phyloP scores from a whole-genome alignment of 30 jellyfish, hydroid and myxozoan genomes.

The Aurelia sp. region DNA sequence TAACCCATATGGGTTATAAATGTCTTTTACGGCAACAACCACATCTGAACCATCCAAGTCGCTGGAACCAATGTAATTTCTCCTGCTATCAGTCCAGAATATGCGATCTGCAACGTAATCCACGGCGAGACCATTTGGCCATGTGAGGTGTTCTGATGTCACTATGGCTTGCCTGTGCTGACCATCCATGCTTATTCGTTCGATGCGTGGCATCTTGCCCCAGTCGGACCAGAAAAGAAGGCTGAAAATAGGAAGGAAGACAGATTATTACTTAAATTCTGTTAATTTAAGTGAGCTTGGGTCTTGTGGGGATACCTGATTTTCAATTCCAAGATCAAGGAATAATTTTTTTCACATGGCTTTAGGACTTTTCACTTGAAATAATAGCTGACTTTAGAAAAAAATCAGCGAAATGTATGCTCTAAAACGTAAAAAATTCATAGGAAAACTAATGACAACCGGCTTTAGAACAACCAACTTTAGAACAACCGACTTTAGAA shows the following conservation, averaged over 20 bases:
- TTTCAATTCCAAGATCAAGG: too few species aligned
- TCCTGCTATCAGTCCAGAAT: constrained; percentile 82
- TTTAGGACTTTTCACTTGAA: too few species aligned
- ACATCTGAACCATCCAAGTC: constrained; percentile 79
- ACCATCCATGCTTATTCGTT: constrained; percentile 92
- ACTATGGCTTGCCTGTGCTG: constrained; percentile 60
- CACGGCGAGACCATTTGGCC: constrained; percentile 89
- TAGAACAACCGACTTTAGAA: too few species aligned
- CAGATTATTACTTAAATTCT: too few species aligned
- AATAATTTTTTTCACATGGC: too few species aligned
- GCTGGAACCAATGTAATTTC: constrained; percentile 77
- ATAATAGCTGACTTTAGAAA: too few species aligned
- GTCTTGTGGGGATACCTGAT: too few species aligned
- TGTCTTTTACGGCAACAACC: constrained; percentile 31
- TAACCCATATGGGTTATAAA: constrained; percentile 72
- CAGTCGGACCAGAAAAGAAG: constrained; percentile 91
- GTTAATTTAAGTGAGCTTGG: too few species aligned
- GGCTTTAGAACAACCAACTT: too few species aligned
- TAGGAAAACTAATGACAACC: too few species aligned
- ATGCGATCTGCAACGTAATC: constrained; percentile 78
- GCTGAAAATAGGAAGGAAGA: constrained; percentile 15
- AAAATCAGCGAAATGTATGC: too few species aligned
- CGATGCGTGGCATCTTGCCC: constrained; percentile 79
- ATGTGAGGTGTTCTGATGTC: constrained; percentile 33
- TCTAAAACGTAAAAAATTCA: too few species aligned